Evolutionary conservation across 1,140 invertebrate species (phyloP).

Genomic region (Diuraphis noxia): DNA sequence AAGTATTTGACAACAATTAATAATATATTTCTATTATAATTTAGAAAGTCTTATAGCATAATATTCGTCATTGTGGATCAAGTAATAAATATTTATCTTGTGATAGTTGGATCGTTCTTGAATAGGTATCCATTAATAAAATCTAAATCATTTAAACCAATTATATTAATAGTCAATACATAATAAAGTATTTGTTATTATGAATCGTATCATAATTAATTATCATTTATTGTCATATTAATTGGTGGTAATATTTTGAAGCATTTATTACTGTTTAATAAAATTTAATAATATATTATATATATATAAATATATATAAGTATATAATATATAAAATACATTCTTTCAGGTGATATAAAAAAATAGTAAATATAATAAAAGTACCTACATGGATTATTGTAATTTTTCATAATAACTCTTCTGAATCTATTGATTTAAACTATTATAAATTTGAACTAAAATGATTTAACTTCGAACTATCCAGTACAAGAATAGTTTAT

Average conservation of each 20-base stretch:
- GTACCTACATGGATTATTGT: neutral
- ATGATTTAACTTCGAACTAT: neutral
- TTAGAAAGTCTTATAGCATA: neutral
- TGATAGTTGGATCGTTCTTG: neutral
- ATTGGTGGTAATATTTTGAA: neutral
- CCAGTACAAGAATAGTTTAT: neutral
- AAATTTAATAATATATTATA: neutral
- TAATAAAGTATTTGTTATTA: too few species aligned
- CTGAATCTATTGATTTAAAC: too few species aligned
- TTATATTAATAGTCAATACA: neutral
- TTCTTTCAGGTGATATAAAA: neutral
- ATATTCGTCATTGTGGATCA: neutral
- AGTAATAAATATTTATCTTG: neutral
- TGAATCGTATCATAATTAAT: neutral
- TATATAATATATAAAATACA: neutral
- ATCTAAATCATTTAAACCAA: neutral
- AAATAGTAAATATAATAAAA: neutral
- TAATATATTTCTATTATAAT: neutral
- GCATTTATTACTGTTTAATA: neutral
- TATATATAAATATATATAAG: too few species aligned
- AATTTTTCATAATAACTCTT: neutral
- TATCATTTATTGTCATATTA: neutral
- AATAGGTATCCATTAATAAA: neutral
- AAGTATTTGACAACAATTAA: neutral
- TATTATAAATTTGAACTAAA: neutral